Conservation (phyloP, 1,140 invertebrate species). For the Manduca sexta region DNA sequence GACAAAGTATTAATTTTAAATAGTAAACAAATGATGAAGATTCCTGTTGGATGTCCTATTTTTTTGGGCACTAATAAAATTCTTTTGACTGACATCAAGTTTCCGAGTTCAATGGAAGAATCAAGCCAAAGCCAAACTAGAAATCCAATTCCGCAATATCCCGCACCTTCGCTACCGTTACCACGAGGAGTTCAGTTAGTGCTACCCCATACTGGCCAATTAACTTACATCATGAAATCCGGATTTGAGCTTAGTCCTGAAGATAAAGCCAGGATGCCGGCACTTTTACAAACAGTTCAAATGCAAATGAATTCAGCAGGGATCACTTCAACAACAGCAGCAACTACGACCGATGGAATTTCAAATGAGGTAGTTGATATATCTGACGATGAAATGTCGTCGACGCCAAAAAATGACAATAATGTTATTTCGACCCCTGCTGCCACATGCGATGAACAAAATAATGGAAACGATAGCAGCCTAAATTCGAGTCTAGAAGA, state of each 20-base stretch:
- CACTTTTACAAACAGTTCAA: constrained; percentile 14
- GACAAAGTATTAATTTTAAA: constrained; percentile 8
- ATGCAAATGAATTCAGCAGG: constrained; percentile 4
- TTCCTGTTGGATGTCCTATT: constrained; percentile 15
- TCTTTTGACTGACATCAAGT: constrained; percentile 22
- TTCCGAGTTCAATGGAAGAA: constrained; percentile 9
- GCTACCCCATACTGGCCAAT: constrained; percentile 23
- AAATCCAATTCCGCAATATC: too few species aligned
- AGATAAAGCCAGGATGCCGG: constrained; percentile 15
- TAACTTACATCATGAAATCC: constrained; percentile 27
- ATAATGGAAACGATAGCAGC: too few species aligned
- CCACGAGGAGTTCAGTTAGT: constrained; percentile 36
- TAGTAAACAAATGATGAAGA: constrained; percentile 9
- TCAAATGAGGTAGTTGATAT: constrained; percentile 8
- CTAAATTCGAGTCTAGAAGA: too few species aligned
- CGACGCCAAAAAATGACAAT: background rate
- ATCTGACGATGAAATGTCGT: constrained; percentile 8
- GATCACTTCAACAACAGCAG: background rate
- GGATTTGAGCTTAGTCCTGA: constrained; percentile 16
- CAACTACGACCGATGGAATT: background rate
- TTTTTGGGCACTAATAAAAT: constrained; percentile 33
- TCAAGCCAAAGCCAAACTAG: too few species aligned
- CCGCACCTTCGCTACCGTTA: background rate
- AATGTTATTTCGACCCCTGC: background rate
- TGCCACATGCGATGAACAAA: too few species aligned